These are phyloP conservation scores for Trichacis sp. DNA, from an alignment of 2,888 invertebrate species.

Conservation along the genomic window DNA sequence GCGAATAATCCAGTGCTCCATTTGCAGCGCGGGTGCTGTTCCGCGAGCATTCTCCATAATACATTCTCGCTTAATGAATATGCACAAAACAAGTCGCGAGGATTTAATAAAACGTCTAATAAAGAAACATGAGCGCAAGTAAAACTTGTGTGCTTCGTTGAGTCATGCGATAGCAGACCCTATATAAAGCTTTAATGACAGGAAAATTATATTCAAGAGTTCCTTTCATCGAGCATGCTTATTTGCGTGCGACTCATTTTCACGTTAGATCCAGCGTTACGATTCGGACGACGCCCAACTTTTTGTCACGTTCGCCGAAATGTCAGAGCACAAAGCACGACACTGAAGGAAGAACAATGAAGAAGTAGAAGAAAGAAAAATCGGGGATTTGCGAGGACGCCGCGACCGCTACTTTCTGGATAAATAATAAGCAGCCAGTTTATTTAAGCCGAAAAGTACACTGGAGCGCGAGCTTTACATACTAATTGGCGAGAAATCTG, in stretches of 20 bases:
- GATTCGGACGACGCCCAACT: constrained; percentile 10
- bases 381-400: constrained; percentile 8
- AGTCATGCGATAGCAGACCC: not conserved
- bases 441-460: constrained; percentile 34
- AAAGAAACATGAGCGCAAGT: constrained; percentile 6
- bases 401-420: constrained; percentile 29
- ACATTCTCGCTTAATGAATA: constrained; percentile 23
- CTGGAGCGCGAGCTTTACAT: not conserved
- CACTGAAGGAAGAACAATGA: not conserved
- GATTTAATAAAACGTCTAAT: constrained; percentile 20
- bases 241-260: constrained; percentile 9
- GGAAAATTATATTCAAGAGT: constrained; percentile 3
- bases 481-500: not conserved
- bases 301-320: constrained; percentile 9
- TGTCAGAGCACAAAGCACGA: not conserved
- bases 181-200: constrained; percentile 1
- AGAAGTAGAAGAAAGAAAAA: not conserved
- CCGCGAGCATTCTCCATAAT: constrained; percentile 19
- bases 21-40: constrained; percentile 18
- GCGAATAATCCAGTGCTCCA: constrained; percentile 20
- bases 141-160: not conserved
- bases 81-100: constrained; percentile 18
- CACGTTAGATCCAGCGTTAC: not conserved
- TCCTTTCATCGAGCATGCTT: constrained; percentile 7
- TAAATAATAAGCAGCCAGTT: constrained; percentile 48